Base-by-base conservation (phyloP, 2,113 vertebrate species). In the Calidris pugnax region DNA sequence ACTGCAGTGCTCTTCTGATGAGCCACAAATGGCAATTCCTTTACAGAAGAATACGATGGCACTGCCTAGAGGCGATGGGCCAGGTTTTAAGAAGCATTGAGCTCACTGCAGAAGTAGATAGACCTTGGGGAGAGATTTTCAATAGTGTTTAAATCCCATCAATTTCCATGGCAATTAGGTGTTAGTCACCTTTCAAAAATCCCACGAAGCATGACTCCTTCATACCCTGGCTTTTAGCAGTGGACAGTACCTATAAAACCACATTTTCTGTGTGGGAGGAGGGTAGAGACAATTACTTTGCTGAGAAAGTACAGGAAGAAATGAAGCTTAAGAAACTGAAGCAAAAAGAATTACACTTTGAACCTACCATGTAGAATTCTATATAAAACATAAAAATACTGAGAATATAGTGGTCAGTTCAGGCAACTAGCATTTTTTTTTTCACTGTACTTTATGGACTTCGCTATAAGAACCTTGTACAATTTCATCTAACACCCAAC, bases 181-280 rank as follows among this genome's bases (percentile, higher is more conserved):
- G 33, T 77, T 83, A 88, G 28, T 74, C 56, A 57, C n/a, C 50
- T 92, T 92, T 67, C 72, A 77, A 81, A 88, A 92, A 66, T 45
- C 24, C 50, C 39, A 6, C 24, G 48, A 45, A 69, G 30, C 57
- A 85, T 4, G 21, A 35, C 37, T 66, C 39, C 82, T 56, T 66
- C 63, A 21, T 33, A 32, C 6, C 30, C 35, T 60, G 43, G 33
- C 30, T 69, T 94, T 88, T 62, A 69, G 35, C 53, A 74, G 55
- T 14, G 37, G 68, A 17, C 17, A 63, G 50, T 67, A 68, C 20
- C 59, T 80, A 37, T 74, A 66, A 90, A 93, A 23, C 22, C 55
- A 19, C 1, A 1, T 41, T 83, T 93, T 57, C 78, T 66, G 2
- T 33, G 30, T 16, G 37, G 9, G 78, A 92, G 57, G 33, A 73